A percentile compares a stretch with the other conserved stretches of the same genome.
Evolutionary conservation across 2,888 invertebrate species (phyloP).

Genomic region (Amblyteles armatorius): DNA sequence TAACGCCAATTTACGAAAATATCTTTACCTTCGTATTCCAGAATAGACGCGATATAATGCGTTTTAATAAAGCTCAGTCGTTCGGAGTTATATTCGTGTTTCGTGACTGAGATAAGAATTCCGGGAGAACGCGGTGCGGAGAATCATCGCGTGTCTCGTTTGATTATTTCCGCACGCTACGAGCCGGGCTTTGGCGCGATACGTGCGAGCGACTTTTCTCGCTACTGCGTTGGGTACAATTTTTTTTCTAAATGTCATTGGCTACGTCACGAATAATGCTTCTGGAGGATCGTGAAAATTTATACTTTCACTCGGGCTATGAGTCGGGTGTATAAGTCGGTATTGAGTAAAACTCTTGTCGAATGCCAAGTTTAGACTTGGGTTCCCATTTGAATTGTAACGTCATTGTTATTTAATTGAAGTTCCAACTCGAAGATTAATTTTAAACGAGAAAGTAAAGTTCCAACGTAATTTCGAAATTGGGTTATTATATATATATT

Average conservation of each 20-base stretch:
- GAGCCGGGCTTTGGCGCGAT: neutral
- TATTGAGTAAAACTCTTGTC: neutral
- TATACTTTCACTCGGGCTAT: conserved; percentile 9
- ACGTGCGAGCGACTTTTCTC: neutral
- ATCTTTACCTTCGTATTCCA: conserved; percentile 58
- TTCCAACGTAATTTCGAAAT: no score
- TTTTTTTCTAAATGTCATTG: neutral
- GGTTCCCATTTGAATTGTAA: neutral
- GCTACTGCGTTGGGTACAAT: neutral
- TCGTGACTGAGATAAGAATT: conserved; percentile 37
- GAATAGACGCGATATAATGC: conserved; percentile 24
- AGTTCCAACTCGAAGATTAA: neutral
- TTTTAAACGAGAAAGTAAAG: no score
- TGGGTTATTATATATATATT: no score
- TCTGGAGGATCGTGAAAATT: conserved; percentile 2
- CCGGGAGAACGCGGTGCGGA: neutral
- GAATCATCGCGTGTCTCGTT: conserved; percentile 7
- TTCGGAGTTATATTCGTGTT: neutral
- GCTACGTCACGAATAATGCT: neutral
- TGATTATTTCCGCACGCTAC: neutral
- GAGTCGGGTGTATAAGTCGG: conserved; percentile 5
- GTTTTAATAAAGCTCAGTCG: conserved; percentile 26
- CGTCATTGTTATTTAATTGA: neutral
- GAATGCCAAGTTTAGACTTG: neutral
- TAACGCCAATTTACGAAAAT: conserved; percentile 55